These are phyloP conservation scores for Carterocephalus palaemon DNA, from an alignment of 2,888 invertebrate genomes.

Conservation along the genomic window DNA sequence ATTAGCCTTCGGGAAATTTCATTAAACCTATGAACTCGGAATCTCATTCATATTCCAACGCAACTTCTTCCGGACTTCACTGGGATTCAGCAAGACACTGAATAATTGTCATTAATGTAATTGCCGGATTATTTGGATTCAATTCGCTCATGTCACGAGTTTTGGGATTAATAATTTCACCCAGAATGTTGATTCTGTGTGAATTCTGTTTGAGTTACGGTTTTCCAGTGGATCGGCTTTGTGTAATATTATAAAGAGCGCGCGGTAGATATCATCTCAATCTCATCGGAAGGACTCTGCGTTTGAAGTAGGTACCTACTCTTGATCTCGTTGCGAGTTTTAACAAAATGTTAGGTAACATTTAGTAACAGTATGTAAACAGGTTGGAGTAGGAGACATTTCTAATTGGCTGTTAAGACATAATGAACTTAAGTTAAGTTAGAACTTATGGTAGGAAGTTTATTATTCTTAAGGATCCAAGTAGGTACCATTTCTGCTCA, in stretches of 20 bases:
- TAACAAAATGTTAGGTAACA: no score
- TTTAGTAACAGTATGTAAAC: neutral
- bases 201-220: no score
- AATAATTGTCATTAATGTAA: conserved; percentile 1
- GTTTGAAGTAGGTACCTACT: no score
- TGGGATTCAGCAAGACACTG: conserved; percentile 1
- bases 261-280: no score
- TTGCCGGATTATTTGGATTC: neutral
- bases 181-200: no score
- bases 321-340: no score
- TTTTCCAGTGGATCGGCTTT: no score
- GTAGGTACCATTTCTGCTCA: no score
- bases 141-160: neutral
- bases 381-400: neutral
- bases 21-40: conserved; percentile 45
- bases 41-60: conserved; percentile 44
- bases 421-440: neutral
- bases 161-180: no score
- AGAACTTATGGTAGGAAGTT: neutral
- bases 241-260: no score
- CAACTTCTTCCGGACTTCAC: conserved; percentile 9
- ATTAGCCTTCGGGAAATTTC: conserved; percentile 36
- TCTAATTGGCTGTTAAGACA: neutral
- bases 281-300: no score
- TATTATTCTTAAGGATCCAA: no score